A percentile compares a stretch with the other conserved stretches of the same genome.
phyloP scores from a whole-genome alignment of 2,888 invertebrate genomes.

The Diloba caeruleocephala region DNA sequence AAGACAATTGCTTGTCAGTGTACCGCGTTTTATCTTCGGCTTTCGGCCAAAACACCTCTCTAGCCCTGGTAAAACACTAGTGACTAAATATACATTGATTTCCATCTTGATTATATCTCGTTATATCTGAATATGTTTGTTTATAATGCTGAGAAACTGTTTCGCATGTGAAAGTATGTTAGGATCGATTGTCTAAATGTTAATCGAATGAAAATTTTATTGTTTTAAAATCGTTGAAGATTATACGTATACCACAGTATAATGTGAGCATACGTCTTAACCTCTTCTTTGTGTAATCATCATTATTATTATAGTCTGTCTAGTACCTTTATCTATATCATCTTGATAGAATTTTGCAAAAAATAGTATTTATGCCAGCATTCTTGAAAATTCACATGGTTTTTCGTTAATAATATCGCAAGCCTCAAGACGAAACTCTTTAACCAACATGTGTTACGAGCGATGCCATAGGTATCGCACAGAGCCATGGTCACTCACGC shows the following conservation, averaged over 20 bases:
- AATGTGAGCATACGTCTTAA: slow-evolving; percentile 3
- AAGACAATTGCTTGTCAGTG: no score
- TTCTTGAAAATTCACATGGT: no score
- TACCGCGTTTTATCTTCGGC: slow-evolving; percentile 10
- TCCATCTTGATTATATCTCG: slow-evolving; percentile 76
- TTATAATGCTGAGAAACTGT: slow-evolving; percentile 59
- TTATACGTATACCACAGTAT: slow-evolving; percentile 22
- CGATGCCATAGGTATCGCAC: no score
- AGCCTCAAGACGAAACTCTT: no score
- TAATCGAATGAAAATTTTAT: slow-evolving; percentile 49
- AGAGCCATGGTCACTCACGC: no score
- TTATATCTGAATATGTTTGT: slow-evolving; percentile 69
- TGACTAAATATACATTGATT: slow-evolving; percentile 62
- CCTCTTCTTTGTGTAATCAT: slow-evolving; percentile 14
- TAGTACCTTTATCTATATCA: not conserved
- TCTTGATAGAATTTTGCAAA: no score
- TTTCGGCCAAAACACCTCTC: slow-evolving; percentile 8
- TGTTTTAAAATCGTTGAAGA: slow-evolving; percentile 42
- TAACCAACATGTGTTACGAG: no score
- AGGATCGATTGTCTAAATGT: slow-evolving; percentile 47
- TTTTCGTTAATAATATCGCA: no score
- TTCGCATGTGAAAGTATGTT: slow-evolving; percentile 56
- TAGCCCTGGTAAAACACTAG: slow-evolving; percentile 11
- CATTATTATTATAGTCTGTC: not conserved
- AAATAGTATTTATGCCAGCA: no score